Conservation (phyloP, 2,888 invertebrate species). For the Hypomecis atomaria region DNA sequence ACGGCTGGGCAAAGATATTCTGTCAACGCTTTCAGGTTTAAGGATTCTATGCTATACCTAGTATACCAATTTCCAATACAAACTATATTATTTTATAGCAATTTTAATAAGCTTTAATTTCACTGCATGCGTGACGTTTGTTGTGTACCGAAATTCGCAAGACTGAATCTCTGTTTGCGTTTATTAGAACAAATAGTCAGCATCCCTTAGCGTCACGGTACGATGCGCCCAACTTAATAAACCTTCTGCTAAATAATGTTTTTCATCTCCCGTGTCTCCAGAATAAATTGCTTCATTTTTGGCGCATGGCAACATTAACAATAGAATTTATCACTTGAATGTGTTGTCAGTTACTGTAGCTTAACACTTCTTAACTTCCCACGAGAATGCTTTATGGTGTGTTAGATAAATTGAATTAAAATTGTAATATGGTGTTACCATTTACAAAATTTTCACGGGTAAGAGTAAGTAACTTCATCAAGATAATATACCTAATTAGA, state of each 20-base stretch:
- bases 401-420: background rate
- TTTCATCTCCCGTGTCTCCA: conserved; percentile 77
- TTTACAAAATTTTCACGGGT: background rate
- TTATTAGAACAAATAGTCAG: conserved; percentile 41
- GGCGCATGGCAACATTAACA: conserved; percentile 67
- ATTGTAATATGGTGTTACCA: background rate
- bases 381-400: background rate
- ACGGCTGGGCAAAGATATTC: too few relatives aligned
- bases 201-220: conserved; percentile 39
- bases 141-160: background rate
- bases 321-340: conserved; percentile 74
- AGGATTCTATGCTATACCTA: too few relatives aligned
- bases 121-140: too few relatives aligned
- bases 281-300: conserved; percentile 81
- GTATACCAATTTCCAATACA: too few relatives aligned
- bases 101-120: too few relatives aligned
- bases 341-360: conserved; percentile 60
- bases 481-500: too few relatives aligned
- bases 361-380: conserved; percentile 46
- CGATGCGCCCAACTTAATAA: conserved; percentile 64
- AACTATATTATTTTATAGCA: too few relatives aligned
- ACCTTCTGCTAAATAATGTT: conserved; percentile 74
- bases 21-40: too few relatives aligned
- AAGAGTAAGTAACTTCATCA: too few relatives aligned
- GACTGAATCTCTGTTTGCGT: conserved; percentile 12